These are phyloP conservation scores for Gallirallus australis DNA, from an alignment of 2,797 vertebrate species.

Conservation along the genomic window DNA sequence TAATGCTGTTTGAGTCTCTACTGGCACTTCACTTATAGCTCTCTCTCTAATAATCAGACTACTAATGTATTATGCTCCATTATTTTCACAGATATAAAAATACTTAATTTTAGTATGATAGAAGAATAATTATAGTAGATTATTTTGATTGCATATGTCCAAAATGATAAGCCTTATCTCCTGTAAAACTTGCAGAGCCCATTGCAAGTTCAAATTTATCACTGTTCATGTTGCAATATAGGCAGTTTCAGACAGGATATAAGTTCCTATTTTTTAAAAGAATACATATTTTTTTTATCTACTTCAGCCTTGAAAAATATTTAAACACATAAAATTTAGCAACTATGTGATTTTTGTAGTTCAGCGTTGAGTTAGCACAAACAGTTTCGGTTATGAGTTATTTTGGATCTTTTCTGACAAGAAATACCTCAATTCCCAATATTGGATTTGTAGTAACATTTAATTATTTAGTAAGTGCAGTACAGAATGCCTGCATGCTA, in stretches of 20 bases:
- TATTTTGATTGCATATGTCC: not conserved
- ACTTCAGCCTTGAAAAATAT: not conserved
- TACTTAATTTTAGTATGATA: not conserved
- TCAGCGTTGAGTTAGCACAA: not conserved
- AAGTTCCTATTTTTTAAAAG: not conserved
- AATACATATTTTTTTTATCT: not conserved
- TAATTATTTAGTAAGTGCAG: not conserved
- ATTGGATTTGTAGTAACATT: not conserved
- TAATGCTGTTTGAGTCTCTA: not conserved
- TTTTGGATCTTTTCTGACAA: not conserved
- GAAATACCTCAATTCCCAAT: not conserved
- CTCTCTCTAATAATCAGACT: not conserved
- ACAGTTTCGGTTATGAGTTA: not conserved
- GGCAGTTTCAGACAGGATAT: not conserved
- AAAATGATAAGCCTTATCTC: not conserved
- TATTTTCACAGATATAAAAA: slow-evolving; percentile 11
- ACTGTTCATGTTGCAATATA: not conserved
- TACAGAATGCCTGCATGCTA: not conserved
- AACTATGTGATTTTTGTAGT: not conserved
- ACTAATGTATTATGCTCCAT: not conserved
- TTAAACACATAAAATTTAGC: not conserved
- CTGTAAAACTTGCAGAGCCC: not conserved
- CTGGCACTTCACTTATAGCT: slow-evolving; percentile 35
- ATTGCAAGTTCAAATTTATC: not conserved
- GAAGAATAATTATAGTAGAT: not conserved